phyloP scores from a whole-genome alignment of 2,113 vertebrate species.

The Oreochromis spilurus region DNA sequence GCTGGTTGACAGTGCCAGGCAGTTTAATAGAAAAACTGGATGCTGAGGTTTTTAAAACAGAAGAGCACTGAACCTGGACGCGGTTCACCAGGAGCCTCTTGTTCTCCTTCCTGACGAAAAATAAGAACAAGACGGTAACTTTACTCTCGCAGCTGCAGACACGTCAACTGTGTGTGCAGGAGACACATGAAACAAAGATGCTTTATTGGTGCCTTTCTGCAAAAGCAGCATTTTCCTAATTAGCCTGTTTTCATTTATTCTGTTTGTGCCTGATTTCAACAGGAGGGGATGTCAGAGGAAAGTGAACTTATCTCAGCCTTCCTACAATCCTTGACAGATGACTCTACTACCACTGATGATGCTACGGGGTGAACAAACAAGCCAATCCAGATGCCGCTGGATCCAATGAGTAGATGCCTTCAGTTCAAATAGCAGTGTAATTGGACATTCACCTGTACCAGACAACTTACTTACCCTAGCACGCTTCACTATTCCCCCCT shows the following conservation, averaged over 20 bases:
- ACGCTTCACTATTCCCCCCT: constrained; percentile 87
- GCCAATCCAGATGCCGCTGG: constrained; percentile 72
- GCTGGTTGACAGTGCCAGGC: constrained; percentile 81
- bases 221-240: constrained; percentile 73
- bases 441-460: constrained; percentile 99
- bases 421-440: constrained; percentile 94
- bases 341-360: constrained; percentile 60
- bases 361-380: constrained; percentile 77
- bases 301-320: constrained; percentile 79
- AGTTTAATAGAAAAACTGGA: constrained; percentile 84
- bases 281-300: constrained; percentile 83
- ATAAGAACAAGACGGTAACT: constrained; percentile 51
- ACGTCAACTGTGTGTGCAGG: not conserved
- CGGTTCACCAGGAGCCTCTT: constrained; percentile 71
- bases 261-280: constrained; percentile 79
- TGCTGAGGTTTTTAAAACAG: constrained; percentile 79
- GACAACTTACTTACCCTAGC: constrained; percentile 96
- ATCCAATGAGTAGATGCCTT: constrained; percentile 86
- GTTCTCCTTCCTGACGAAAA: constrained; percentile 56
- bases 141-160: constrained; percentile 23
- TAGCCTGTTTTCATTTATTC: constrained; percentile 77
- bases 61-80: constrained; percentile 73
- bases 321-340: constrained; percentile 79
- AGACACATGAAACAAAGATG: constrained; percentile 5
- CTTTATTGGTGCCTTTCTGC: constrained; percentile 34